Base-by-base conservation (phyloP, 2,888 invertebrate species). In the Polietes domitor region DNA sequence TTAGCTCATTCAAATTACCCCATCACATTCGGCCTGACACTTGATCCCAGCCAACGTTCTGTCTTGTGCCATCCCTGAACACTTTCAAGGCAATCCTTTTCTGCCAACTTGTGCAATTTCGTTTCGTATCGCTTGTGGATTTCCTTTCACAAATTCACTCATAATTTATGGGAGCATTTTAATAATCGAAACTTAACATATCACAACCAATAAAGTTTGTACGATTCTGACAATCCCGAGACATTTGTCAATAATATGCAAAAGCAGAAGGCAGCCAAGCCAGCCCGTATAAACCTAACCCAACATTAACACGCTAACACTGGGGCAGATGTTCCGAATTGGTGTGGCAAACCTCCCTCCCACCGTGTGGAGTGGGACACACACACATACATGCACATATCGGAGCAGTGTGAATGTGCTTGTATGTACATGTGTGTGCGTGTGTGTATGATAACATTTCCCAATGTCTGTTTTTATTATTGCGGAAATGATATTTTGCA, bases 401-500 rank as follows among this genome's bases (percentile, higher is more conserved):
- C n/a, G 17, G 37, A 5, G 19, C n/a, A 43, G 68, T 24, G 10
- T 0, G 24, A 68, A 3, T 37, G 37, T 1, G 37, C n/a, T n/a
- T n/a, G 12, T 4, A 17, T 63, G 2, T 37, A 5, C 21, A 24
- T 21, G 58, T 68, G 19, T n/a, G 68, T 58, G 24, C 19, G 63
- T 3, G 17, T 5, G 58, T 19, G 43, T 65, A 75, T 75, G 37
- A 70, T 61, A 41, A 28, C 68, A 77, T 70, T 77, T 70, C 28
- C 70, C 70, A 77, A 77, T 43, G 32, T 24, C 47, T 61, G 17
- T 26, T 41, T 58, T 43, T 26, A 75, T 80, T 63, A 72, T 68
- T 76, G 63, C 63, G 76, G 80, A 76, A 80, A 80, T 80, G 37
- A 80, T 80, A 76, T 76, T 80, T 75, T 76, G 68, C 53, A 70